phyloP scores from a whole-genome alignment of 2,797 vertebrate genomes.

The Sebastes melanostomus region DNA sequence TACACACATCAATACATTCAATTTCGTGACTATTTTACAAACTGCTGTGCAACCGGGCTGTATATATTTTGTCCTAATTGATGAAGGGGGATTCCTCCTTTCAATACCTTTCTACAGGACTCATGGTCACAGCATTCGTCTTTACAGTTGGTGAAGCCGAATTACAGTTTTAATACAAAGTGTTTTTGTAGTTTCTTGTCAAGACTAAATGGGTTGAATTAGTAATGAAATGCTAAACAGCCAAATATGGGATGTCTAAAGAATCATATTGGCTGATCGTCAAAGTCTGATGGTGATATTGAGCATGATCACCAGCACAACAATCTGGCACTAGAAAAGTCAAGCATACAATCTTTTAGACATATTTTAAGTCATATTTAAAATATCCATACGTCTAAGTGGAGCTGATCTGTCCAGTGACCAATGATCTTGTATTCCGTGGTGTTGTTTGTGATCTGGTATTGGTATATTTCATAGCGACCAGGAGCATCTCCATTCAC shows the following conservation, averaged over 20 bases:
- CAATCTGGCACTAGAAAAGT: neutral
- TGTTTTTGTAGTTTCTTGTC: neutral
- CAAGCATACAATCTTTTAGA: neutral
- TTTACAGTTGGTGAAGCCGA: neutral
- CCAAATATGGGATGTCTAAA: neutral
- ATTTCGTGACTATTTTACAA: no score
- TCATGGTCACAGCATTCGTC: neutral
- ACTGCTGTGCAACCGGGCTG: neutral
- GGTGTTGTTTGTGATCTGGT: constrained; percentile 89
- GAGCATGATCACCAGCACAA: neutral
- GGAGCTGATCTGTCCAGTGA: constrained; percentile 91
- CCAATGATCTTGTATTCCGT: constrained; percentile 93
- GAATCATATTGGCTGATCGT: neutral
- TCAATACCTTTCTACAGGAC: neutral
- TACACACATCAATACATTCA: no score
- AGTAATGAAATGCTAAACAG: neutral
- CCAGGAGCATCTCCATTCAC: constrained; percentile 94
- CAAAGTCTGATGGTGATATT: neutral
- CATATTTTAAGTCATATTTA: neutral
- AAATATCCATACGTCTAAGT: constrained; percentile 85
- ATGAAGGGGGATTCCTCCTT: neutral
- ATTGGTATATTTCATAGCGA: constrained; percentile 96
- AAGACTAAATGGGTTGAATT: neutral
- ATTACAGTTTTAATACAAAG: neutral
- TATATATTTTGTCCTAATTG: neutral